These are phyloP conservation scores for Desmodus rotundus DNA, from an alignment of 2,113 vertebrate species.

Conservation along the genomic window DNA sequence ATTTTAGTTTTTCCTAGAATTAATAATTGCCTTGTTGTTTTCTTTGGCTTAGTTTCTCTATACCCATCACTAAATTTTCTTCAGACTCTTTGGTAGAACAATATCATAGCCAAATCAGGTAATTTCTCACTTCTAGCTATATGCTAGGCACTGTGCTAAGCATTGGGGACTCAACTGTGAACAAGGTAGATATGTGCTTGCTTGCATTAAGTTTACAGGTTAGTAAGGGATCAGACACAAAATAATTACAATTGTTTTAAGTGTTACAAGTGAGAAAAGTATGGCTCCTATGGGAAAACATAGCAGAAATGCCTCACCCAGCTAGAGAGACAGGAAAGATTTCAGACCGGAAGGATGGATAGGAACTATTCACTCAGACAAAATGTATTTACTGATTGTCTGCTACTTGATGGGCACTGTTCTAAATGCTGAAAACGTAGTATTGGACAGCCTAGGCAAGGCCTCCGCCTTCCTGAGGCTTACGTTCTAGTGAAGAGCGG, in stretches of 20 bases:
- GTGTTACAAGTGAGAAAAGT: not conserved
- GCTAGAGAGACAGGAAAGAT: not conserved
- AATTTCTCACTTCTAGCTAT: not conserved
- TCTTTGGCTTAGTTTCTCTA: constrained; percentile 12
- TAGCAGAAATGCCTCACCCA: not conserved
- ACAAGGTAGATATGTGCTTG: not conserved
- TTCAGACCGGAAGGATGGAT: not conserved
- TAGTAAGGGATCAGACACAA: not conserved
- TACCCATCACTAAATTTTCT: not conserved
- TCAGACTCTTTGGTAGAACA: constrained; percentile 15
- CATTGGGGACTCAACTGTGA: not conserved
- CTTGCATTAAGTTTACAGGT: not conserved
- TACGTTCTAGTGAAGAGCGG: not conserved
- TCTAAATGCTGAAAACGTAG: not conserved
- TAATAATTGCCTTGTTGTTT: constrained; percentile 15
- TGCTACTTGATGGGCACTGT: not conserved
- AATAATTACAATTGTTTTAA: not conserved
- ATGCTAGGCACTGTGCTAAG: not conserved
- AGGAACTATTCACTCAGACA: not conserved
- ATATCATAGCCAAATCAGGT: not conserved
- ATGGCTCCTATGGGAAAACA: not conserved
- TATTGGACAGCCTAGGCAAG: not conserved
- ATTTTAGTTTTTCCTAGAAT: constrained; percentile 27
- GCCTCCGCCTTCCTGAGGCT: not conserved
- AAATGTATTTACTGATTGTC: not conserved